phyloP scores from a whole-genome alignment of 2,888 invertebrate genomes.

The Yponomeuta evonymella region DNA sequence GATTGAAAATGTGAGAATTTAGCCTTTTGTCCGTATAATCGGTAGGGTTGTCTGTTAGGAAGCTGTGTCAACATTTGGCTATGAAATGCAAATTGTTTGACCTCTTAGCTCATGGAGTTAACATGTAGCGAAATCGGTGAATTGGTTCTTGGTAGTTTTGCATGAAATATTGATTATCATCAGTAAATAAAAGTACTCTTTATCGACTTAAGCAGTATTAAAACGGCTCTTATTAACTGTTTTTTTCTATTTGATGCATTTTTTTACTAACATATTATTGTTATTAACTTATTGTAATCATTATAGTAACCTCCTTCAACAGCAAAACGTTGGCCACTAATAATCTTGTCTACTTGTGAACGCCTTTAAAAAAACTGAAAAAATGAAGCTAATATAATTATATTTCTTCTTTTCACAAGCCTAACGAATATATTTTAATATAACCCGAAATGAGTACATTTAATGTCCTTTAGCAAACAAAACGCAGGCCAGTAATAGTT shows the following conservation, averaged over 20 bases:
- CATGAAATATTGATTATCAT: not conserved
- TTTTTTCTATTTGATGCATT: too few relatives aligned
- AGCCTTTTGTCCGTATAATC: constrained; percentile 51
- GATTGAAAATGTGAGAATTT: constrained; percentile 51
- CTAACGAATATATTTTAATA: too few relatives aligned
- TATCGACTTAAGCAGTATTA: too few relatives aligned
- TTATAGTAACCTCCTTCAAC: too few relatives aligned
- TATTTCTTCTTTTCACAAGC: too few relatives aligned
- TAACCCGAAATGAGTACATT: not conserved
- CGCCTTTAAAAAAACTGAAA: not conserved
- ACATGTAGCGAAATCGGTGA: not conserved
- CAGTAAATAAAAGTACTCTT: too few relatives aligned
- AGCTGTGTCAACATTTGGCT: constrained; percentile 68
- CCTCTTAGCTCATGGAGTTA: constrained; percentile 7
- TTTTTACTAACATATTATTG: too few relatives aligned
- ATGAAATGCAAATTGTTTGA: constrained; percentile 58
- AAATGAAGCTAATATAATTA: too few relatives aligned
- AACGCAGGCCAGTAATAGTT: not conserved
- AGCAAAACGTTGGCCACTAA: too few relatives aligned
- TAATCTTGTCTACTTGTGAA: too few relatives aligned
- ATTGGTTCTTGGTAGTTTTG: not conserved
- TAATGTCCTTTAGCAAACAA: not conserved
- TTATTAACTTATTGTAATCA: too few relatives aligned
- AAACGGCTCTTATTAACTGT: too few relatives aligned
- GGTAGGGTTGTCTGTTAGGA: constrained; percentile 64